A percentile compares a stretch with the other conserved stretches of the same genome.
These are phyloP conservation scores for Wasmannia auropunctata DNA, from an alignment of 1,140 invertebrate genomes.

Conservation along the genomic window DNA sequence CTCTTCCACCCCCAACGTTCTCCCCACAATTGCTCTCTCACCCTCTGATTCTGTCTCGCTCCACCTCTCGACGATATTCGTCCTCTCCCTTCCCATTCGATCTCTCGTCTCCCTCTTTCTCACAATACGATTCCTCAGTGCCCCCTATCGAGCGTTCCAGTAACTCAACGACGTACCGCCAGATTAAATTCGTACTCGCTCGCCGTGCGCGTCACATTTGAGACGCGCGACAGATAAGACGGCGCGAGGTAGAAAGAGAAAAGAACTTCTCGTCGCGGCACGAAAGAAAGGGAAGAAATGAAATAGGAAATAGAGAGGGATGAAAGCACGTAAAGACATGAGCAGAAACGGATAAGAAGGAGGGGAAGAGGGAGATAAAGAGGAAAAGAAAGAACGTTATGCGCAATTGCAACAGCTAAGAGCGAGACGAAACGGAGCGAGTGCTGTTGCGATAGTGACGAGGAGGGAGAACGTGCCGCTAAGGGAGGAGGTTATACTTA, in stretches of 20 bases:
- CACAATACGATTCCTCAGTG: constrained; percentile 71
- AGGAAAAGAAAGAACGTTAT: constrained; percentile 66
- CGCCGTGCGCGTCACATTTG: constrained; percentile 64
- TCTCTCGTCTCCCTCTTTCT: constrained; percentile 56
- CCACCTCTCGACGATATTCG: constrained; percentile 63
- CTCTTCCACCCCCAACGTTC: constrained; percentile 65
- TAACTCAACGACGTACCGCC: constrained; percentile 83
- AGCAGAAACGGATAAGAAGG: constrained; percentile 52
- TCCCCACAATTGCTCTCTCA: constrained; percentile 67
- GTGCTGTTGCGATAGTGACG: constrained; percentile 16
- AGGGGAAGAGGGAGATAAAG: constrained; percentile 14
- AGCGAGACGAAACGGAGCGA: constrained; percentile 56
- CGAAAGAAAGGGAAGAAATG: constrained; percentile 29
- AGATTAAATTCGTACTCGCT: constrained; percentile 83
- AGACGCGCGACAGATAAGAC: constrained; percentile 74
- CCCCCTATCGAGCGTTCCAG: constrained; percentile 81
- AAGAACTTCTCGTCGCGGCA: not conserved
- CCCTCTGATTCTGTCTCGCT: constrained; percentile 66
- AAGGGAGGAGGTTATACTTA: constrained; percentile 84
- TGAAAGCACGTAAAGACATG: constrained; percentile 27
- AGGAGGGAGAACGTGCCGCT: constrained; percentile 72
- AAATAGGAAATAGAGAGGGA: not conserved
- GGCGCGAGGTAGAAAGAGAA: constrained; percentile 55
- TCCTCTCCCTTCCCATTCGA: constrained; percentile 40
- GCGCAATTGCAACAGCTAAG: constrained; percentile 62